Evolutionary conservation across 2,797 vertebrate genomes (phyloP).

Genomic region (Pangasius krempfi): DNA sequence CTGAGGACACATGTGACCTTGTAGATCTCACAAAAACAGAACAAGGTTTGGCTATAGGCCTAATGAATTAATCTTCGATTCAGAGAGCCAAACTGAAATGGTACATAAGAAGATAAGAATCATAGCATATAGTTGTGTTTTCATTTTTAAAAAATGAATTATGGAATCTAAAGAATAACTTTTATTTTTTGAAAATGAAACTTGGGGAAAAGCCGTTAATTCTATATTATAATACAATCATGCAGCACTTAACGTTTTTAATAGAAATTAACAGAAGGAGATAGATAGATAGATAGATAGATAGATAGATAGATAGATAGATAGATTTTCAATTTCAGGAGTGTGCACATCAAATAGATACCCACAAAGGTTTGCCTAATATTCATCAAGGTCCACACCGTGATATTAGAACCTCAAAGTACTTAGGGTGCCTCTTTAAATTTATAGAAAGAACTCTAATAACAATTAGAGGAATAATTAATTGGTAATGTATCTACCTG

Average conservation of each 20-base stretch:
- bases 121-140: neutral
- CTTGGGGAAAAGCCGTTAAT: neutral
- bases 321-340: neutral
- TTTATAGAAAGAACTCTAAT: neutral
- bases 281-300: neutral
- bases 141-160: neutral
- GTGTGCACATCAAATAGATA: neutral
- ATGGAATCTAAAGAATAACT: neutral
- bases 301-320: neutral
- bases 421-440: neutral
- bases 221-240: neutral
- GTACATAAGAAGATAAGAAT: neutral
- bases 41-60: neutral
- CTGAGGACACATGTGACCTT: conserved; percentile 71
- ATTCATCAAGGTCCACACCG: neutral
- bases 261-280: neutral
- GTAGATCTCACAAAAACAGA: conserved; percentile 48
- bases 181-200: neutral
- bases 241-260: neutral
- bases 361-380: neutral
- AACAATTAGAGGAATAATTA: neutral
- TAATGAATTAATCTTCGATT: neutral
- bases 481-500: conserved; percentile 77
- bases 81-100: neutral
- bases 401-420: neutral